Evolutionary conservation across 1,140 invertebrate genomes (phyloP), one percentile per base, ranked within the genome.

Genomic region (Drosophila persimilis): DNA sequence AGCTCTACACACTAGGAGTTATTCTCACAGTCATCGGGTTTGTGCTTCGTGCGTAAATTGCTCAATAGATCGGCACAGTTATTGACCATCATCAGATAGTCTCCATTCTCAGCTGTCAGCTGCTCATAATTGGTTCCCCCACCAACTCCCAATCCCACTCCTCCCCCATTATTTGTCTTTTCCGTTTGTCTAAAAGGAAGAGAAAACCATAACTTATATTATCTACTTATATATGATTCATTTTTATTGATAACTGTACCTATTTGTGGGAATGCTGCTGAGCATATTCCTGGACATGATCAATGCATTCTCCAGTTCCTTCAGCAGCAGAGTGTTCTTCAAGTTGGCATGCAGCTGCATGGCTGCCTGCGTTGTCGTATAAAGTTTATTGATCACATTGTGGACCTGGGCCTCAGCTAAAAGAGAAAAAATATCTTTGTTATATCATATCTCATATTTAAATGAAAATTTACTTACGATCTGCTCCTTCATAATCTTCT

Each of bases 271-370:
- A 35, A 91, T 90, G 65, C 88, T 91, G 69, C 83, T 90, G 3
- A 93, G 79, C 77, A 93, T 91, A 53, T 92, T 92, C 56, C 92
- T 92, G 15, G 92, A 93, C 83, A 91, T 91, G 24, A 92, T 91
- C 53, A 93, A 90, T 44, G 93, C 92, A 72, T 92, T 91, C 79
- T 93, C 92, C 53, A 93, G 77, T 67, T 92, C 92, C 72, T 93
- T 92, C n/a, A 93, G 69, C 74, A 92, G 89, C 70, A 90, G 51
- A 17, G 90, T 80, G 53, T 90, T 89, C 74, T 90, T 90, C 7
- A 91, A 60, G 69, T 90, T 89, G 35, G 90, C 83, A 72, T 91
- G 90, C 65, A 91, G 65, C 60, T 91, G 86, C 77, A 91, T 80
- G 8, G 90, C 90, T 29, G 90, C 76, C 60, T 91, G 90, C 15